phyloP scores from a whole-genome alignment of 2,797 vertebrate genomes.

The Dipus sagitta region DNA sequence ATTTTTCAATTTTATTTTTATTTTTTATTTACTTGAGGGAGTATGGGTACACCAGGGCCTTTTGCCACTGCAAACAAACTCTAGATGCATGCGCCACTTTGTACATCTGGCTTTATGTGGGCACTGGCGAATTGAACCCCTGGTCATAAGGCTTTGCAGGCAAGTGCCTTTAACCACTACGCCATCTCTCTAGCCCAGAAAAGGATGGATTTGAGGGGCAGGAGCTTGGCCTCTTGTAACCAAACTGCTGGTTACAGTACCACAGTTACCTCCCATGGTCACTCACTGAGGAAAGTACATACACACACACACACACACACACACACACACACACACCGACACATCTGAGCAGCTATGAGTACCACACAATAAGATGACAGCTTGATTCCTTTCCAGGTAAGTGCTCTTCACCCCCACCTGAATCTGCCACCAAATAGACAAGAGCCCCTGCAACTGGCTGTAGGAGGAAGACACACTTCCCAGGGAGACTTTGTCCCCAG shows the following conservation, averaged over 20 bases:
- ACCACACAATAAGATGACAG: not conserved
- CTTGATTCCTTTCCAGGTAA: not conserved
- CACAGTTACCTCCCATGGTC: not conserved
- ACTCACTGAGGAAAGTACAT: too few relatives aligned
- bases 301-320: too few relatives aligned
- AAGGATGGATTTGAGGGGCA: slow-evolving; percentile 5
- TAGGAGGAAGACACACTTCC: not conserved
- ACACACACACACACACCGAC: too few relatives aligned
- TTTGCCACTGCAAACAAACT: too few relatives aligned
- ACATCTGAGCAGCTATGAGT: not conserved
- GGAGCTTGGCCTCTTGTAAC: not conserved
- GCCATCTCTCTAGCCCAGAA: not conserved
- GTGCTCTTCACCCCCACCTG: not conserved
- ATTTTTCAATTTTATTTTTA: too few relatives aligned
- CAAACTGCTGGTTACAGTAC: not conserved
- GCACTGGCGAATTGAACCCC: too few relatives aligned
- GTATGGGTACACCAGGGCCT: too few relatives aligned
- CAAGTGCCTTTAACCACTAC: too few relatives aligned
- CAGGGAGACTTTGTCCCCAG: not conserved
- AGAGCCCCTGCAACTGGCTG: not conserved
- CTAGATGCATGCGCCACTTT: too few relatives aligned
- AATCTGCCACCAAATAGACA: not conserved
- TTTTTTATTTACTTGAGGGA: too few relatives aligned
- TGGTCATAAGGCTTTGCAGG: too few relatives aligned
- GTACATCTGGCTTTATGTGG: too few relatives aligned